These are phyloP conservation scores for Pleuronectes platessa DNA, from an alignment of 2,113 vertebrate species.

Conservation along the genomic window DNA sequence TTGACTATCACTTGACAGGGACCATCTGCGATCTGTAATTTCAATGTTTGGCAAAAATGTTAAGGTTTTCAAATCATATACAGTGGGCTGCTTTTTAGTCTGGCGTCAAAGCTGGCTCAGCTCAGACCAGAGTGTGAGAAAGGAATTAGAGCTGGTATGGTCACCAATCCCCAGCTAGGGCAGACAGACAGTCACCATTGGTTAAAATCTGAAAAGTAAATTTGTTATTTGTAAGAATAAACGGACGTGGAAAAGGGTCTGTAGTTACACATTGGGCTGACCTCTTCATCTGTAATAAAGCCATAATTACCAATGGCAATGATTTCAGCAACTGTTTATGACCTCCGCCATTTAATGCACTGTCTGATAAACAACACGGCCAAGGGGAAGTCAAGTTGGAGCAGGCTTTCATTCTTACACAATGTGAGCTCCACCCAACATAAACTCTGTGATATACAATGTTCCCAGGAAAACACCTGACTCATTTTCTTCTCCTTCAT, in stretches of 20 bases:
- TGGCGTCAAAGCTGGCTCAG: constrained; percentile 49
- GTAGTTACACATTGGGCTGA: constrained; percentile 12
- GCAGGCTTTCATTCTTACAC: background rate
- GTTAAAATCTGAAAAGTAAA: constrained; percentile 79
- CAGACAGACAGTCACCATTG: constrained; percentile 63
- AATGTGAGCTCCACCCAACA: background rate
- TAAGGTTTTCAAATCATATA: constrained; percentile 72
- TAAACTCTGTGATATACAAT: too few species aligned
- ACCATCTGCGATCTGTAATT: constrained; percentile 96
- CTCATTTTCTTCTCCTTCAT: background rate
- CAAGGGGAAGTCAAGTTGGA: background rate
- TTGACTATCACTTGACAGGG: constrained; percentile 98
- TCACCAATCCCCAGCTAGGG: constrained; percentile 68
- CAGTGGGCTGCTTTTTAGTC: constrained; percentile 41
- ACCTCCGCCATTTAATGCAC: background rate
- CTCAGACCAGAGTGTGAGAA: constrained; percentile 47
- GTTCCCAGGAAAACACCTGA: too few species aligned
- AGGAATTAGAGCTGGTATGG: constrained; percentile 50
- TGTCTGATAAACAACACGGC: background rate
- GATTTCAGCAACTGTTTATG: background rate
- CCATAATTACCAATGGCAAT: background rate
- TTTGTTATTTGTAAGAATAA: constrained; percentile 70
- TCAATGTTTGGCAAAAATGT: constrained; percentile 89
- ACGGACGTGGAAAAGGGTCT: constrained; percentile 8
- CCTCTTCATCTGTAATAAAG: background rate